Percentiles rank a stretch among this genome's conserved stretches.
Evolutionary conservation across 2,113 vertebrate species (phyloP).

Genomic region (Xerus inauris): DNA sequence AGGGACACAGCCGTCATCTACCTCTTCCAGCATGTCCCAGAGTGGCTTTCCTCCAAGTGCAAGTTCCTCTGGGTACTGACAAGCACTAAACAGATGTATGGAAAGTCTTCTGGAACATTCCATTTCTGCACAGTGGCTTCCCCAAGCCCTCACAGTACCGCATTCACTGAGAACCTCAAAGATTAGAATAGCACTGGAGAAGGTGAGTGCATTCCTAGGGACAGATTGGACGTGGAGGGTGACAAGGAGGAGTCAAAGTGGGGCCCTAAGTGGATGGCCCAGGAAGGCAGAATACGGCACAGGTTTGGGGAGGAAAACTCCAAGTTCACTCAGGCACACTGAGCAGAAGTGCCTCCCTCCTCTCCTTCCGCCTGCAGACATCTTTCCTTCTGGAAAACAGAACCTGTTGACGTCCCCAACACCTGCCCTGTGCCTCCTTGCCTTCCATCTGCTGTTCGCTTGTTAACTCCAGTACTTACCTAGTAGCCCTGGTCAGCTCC

Average conservation of each 20-base stretch:
- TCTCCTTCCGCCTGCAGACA: neutral
- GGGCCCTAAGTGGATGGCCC: neutral
- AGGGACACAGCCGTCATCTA: neutral
- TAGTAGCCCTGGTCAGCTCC: too few relatives aligned
- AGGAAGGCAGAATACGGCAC: neutral
- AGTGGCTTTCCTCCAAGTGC: neutral
- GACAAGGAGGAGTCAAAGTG: fast-evolving
- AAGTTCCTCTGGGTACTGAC: neutral
- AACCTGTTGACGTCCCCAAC: neutral
- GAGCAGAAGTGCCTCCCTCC: neutral
- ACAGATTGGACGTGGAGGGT: too few relatives aligned
- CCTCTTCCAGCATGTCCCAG: neutral
- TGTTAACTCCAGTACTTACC: neutral
- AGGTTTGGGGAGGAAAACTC: too few relatives aligned
- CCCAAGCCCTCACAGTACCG: neutral
- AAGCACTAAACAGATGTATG: neutral
- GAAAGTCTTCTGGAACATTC: neutral
- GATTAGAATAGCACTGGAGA: neutral
- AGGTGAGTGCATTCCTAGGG: neutral
- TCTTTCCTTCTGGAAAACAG: neutral
- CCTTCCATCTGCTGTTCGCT: neutral
- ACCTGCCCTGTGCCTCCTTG: neutral
- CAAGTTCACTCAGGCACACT: neutral
- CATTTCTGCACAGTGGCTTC: neutral
- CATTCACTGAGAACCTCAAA: neutral